Percentiles rank a stretch among this genome's conserved stretches.
phyloP scores from a whole-genome alignment of 2,797 vertebrate species.

The Chaunax sp. region DNA sequence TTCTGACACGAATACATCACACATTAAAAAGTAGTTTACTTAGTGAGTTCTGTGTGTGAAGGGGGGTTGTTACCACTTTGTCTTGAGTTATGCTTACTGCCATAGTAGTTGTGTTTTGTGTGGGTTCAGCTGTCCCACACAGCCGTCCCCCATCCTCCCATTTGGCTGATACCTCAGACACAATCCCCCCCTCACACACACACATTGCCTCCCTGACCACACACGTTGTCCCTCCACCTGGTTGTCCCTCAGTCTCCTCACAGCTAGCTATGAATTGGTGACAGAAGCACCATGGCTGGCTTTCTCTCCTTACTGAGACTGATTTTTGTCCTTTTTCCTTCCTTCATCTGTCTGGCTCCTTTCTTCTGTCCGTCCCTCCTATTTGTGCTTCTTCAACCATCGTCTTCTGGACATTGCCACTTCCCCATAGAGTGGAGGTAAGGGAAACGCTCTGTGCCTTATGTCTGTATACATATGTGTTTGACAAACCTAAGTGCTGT shows the following conservation, averaged over 20 bases:
- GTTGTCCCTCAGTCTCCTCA: conserved; percentile 31
- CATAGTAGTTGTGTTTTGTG: conserved; percentile 22
- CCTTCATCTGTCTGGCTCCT: conserved; percentile 58
- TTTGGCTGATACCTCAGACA: conserved; percentile 50
- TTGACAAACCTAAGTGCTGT: no score
- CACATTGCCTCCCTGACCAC: conserved; percentile 36
- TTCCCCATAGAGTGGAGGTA: conserved; percentile 95
- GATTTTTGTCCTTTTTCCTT: conserved; percentile 17
- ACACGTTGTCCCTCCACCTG: conserved; percentile 44
- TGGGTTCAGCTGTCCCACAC: conserved; percentile 71
- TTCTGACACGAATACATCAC: background rate
- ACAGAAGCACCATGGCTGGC: conserved; percentile 56
- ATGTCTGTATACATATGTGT: no score
- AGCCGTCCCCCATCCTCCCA: conserved; percentile 25
- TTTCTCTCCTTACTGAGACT: conserved; percentile 21
- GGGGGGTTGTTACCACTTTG: background rate
- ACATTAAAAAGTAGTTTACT: background rate
- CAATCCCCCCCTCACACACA: conserved; percentile 13
- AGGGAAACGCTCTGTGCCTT: conserved; percentile 59
- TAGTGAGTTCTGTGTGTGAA: background rate
- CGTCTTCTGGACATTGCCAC: conserved; percentile 74
- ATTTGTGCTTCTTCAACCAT: conserved; percentile 62
- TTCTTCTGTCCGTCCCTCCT: conserved; percentile 46
- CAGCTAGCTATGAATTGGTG: conserved; percentile 26
- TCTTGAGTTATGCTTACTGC: conserved; percentile 49